Conservation (phyloP, 1,140 invertebrate species). For the Druon quercuslanigerum region DNA sequence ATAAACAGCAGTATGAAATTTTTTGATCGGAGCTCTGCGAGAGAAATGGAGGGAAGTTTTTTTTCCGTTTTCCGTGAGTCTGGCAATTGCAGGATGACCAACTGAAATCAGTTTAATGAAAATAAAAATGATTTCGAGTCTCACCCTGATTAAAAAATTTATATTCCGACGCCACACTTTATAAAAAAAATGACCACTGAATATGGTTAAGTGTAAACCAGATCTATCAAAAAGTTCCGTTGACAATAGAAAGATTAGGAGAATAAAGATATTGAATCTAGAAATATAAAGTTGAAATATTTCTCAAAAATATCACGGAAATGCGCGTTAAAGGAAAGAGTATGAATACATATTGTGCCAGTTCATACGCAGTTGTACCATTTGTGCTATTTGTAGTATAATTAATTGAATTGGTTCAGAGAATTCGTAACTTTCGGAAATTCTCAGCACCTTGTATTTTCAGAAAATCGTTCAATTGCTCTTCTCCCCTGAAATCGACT, state of each 20-base stretch:
- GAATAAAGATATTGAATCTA: constrained; percentile 14
- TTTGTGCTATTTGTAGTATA: constrained; percentile 1
- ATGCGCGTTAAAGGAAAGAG: constrained; percentile 16
- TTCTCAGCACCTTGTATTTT: not conserved
- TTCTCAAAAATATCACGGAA: constrained; percentile 22
- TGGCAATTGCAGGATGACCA: not conserved
- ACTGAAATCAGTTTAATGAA: not conserved
- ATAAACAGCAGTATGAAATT: not conserved
- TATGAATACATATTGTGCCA: constrained; percentile 17
- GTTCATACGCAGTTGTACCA: constrained; percentile 25
- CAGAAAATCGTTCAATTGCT: not conserved
- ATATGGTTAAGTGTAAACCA: constrained; percentile 6
- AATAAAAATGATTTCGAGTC: not conserved
- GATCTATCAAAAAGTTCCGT: constrained; percentile 13
- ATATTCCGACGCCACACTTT: not conserved
- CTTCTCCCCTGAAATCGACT: not conserved
- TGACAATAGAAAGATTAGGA: not conserved
- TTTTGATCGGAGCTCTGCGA: constrained; percentile 17
- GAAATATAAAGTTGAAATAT: constrained; percentile 17
- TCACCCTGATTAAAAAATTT: not conserved
- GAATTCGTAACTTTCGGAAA: not conserved
- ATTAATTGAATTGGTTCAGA: not conserved
- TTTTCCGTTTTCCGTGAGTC: not conserved
- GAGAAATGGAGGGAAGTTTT: not conserved
- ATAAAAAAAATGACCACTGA: not conserved